Base-by-base conservation (phyloP, 2,888 invertebrate genomes). In the Dryobotodes eremita region DNA sequence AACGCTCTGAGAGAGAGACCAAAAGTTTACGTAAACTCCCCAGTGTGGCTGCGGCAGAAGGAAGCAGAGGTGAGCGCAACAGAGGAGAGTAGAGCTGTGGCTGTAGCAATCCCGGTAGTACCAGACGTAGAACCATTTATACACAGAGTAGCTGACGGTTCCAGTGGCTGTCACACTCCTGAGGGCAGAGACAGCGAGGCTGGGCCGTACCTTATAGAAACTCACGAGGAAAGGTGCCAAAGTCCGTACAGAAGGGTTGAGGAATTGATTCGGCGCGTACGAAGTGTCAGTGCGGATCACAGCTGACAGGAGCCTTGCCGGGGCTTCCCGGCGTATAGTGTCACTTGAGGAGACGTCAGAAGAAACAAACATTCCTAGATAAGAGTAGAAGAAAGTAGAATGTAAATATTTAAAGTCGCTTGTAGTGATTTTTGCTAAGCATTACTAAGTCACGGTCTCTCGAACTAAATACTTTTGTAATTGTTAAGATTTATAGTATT, bases 21-120 rank as follows among this genome's bases (percentile, higher is more conserved):
- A 46, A 97, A 95, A 88, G 93, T 97, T 62, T 97, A 97, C 91
- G 96, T 95, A 84, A 97, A 97, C 90, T 97, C 97, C 6, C 97
- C 97, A 1, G 96, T 97, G 36, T 97, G 97, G 97, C 90, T 97
- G 70, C 95, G 97, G 0, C 97, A 97, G 90, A 94, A 90, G 80
- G 96, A 95, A 80, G 94, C 93, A 1, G 96, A 95, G 83, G 88
- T 90, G 42, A 92, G 91, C 7, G 92, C 90, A 1, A 88, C 87
- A 20, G 94, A 95, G 50, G 93, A 92, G 36, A 93, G 88, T 57
- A 92, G 88, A 75, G 91, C 89, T 2, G 90, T 91, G 15, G 90
- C 87, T 20, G 85, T 89, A 23, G 86, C 91, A 0, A 81, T 87
- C 2, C 91, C 92, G 0, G 89, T 90, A 1, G 91, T 90, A 17